Evolutionary conservation across 64 coral and sea anemone genomes (phyloP), one percentile per base, ranked within the genome.

Genomic region (Cladopsammia gracilis): DNA sequence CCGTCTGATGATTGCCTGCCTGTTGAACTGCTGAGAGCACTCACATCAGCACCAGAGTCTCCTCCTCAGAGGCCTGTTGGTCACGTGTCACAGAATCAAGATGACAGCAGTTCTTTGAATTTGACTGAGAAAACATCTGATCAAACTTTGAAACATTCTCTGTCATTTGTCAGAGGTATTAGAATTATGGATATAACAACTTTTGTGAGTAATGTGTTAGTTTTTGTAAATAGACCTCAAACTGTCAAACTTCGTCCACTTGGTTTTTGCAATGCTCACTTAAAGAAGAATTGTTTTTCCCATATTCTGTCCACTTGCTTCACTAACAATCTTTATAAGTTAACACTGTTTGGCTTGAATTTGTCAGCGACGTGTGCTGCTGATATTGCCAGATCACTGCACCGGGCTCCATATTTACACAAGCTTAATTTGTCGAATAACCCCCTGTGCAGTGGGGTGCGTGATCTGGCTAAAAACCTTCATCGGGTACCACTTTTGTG

Each of bases 11-110:
- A 45, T 47, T 0, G 14, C 2, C 25, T 73, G 70, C 70, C 15
- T 47, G 13, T 34, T 47, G 42, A 73, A 73, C 43, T 73, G 10
- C 6, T 73, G 3, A 69, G 18, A 24, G 65, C 20, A 26, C 65
- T 69, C 66, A 69, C 66, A 69, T 69, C 66, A 69, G n/a, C 66
- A 26, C 7, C 66, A 25, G n/a, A 25, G 66, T 69, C 66, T 69
- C 70, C 70, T 73, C 14, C 70, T 44, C 70, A 73, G 43, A 11
- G 4, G 43, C 43, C 43, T 73, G 70, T 73, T 42, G 34, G 6
- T 72, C 10, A 45, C 42, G 3, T 72, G 25, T 12, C 2, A 34
- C 34, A 34, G 34, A 34, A 34, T 34, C 34, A 34, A 34, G 34
- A 34, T 34, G 34, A 0, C 34, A 34, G 34, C 34, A 34, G 34